phyloP scores from a whole-genome alignment of 2,888 invertebrate species.

The Pseudoips prasinana region DNA sequence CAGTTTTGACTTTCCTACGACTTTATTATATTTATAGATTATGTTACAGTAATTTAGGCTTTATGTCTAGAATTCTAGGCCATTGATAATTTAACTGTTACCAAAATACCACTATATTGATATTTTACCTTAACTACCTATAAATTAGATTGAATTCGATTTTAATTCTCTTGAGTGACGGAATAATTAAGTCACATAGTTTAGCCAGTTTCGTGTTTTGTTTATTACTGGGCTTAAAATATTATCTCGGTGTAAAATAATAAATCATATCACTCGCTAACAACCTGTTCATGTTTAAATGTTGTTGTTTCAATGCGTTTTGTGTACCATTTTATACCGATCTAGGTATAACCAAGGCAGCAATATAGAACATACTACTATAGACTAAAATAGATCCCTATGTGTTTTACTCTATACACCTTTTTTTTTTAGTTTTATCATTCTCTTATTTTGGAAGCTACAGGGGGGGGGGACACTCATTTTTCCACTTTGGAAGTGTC shows the following conservation, averaged over 20 bases:
- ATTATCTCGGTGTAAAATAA: conserved; percentile 46
- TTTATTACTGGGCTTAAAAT: conserved; percentile 58
- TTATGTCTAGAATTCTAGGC: conserved; percentile 8
- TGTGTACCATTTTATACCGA: too few species aligned
- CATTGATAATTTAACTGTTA: conserved; percentile 13
- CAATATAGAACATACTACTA: too few species aligned
- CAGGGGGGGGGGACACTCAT: too few species aligned
- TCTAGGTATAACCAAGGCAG: too few species aligned
- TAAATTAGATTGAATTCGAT: conserved; percentile 56
- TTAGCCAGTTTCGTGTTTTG: conserved; percentile 49
- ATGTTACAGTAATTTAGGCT: background rate
- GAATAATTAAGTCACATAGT: conserved; percentile 63
- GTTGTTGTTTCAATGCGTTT: too few species aligned
- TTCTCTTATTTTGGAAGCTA: too few species aligned
- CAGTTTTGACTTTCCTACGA: too few species aligned
- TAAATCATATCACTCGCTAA: conserved; percentile 53
- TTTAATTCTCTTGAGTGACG: conserved; percentile 51
- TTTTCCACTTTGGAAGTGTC: too few species aligned
- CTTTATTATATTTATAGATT: too few species aligned
- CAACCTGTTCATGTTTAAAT: background rate
- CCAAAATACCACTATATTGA: conserved; percentile 23
- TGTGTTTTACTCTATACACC: too few species aligned
- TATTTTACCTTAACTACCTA: conserved; percentile 44
- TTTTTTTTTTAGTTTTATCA: too few species aligned
- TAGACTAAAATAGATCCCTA: too few species aligned